Evolutionary conservation across 2,888 invertebrate genomes (phyloP), one percentile per base, ranked within the genome.

Genomic region (Scaptomyza tumidula): DNA sequence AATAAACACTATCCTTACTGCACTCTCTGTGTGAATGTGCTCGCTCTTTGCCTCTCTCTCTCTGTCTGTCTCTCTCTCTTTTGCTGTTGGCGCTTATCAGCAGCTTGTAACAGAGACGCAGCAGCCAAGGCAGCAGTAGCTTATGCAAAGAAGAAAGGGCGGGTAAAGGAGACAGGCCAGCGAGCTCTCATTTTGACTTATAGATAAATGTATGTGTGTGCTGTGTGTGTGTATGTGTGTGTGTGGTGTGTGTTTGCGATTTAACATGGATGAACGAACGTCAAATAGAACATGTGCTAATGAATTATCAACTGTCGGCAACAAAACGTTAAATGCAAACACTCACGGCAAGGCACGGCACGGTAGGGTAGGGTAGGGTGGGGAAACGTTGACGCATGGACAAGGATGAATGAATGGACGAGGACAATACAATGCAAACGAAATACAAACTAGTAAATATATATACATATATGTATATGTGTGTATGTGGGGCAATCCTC

Each of bases 251-350:
- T 59, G 37, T 60, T 13, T 54, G 29, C 61, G 41, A 59, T 75
- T 64, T 57, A 74, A 49, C 75, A 82, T 83, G 86, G 83, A 82
- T 83, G 83, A 83, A 83, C 83, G 78, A 83, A 83, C 83, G 83
- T 86, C 83, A 83, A 83, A 83, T 86, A 83, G 83, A 83, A 83
- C 83, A 83, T 83, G 83, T 83, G 83, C 83, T 86, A 83, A 81
- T 81, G 81, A 81, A 81, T 83, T 83, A 81, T 80, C 81, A 83
- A 86, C 86, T 75, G 83, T 83, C 83, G 82, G 80, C 35, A 78
- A 75, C 80, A 78, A n/a, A n/a, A n/a, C n/a, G n/a, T 80, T 71
- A 85, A 86, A 78, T 85, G 85, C 86, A 81, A 82, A 82, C 82
- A 85, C 75, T 83, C 71, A 71, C 66, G 67, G 75, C 80, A 63